phyloP scores from a whole-genome alignment of 2,113 vertebrate genomes.

The Rhinichthys klamathensis region DNA sequence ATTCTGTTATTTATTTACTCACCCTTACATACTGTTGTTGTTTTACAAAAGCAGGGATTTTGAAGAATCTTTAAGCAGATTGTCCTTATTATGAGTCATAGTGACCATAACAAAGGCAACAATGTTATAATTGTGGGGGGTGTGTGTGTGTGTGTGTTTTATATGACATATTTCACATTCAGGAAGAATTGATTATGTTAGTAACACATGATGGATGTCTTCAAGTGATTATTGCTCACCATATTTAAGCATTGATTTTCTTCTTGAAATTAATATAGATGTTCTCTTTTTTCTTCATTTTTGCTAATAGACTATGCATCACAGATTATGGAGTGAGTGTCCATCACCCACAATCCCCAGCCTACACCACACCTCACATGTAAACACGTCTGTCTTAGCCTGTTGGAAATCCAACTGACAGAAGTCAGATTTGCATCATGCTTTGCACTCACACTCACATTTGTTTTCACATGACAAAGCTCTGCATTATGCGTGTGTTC shows the following conservation, averaged over 20 bases:
- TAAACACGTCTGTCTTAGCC: conserved; percentile 37
- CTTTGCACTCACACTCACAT: conserved; percentile 50
- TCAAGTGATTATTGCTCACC: not conserved
- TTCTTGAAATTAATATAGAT: conserved; percentile 14
- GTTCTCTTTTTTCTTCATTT: not conserved
- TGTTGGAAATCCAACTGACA: conserved; percentile 44
- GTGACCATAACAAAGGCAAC: too few relatives aligned
- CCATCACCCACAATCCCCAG: not conserved
- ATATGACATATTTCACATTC: not conserved
- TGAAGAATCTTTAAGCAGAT: too few relatives aligned
- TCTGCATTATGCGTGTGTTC: not conserved
- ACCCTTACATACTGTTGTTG: too few relatives aligned
- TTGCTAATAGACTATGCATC: not conserved
- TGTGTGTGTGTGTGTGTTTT: too few relatives aligned
- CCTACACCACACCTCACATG: conserved; percentile 14
- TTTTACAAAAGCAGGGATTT: too few relatives aligned
- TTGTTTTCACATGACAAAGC: conserved; percentile 64
- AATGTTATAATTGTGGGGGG: too few relatives aligned
- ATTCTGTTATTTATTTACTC: too few relatives aligned
- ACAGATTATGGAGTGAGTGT: not conserved
- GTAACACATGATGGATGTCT: not conserved
- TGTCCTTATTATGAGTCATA: too few relatives aligned
- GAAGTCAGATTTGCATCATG: conserved; percentile 51
- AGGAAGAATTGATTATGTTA: conserved; percentile 17
- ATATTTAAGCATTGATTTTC: not conserved